These are phyloP conservation scores for Myathropa florea DNA, from an alignment of 2,888 invertebrate species.

Conservation along the genomic window DNA sequence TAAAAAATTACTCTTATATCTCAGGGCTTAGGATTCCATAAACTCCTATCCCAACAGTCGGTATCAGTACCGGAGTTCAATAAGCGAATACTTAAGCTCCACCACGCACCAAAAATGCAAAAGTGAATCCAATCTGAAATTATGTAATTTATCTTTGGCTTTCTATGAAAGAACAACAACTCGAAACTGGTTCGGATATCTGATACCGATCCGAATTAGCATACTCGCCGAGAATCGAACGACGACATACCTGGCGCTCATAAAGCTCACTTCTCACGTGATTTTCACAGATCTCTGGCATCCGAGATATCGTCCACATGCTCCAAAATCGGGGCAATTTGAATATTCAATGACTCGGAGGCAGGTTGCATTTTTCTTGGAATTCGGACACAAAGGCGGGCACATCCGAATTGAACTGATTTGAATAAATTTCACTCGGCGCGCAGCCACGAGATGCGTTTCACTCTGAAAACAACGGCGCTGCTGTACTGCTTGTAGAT, in stretches of 20 bases:
- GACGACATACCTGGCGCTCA: not conserved
- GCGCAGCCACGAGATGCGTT: not conserved
- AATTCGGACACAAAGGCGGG: not conserved
- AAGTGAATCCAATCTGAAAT: not conserved
- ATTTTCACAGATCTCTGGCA: not conserved
- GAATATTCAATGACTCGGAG: not conserved
- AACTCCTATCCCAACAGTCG: not conserved
- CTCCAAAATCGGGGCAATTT: not conserved
- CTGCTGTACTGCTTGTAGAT: too few species aligned
- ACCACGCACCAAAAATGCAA: not conserved
- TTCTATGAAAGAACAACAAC: not conserved
- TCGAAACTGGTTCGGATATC: not conserved
- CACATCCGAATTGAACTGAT: not conserved
- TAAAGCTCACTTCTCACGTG: not conserved
- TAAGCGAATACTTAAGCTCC: too few species aligned
- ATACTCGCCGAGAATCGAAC: not conserved
- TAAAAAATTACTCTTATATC: too few species aligned
- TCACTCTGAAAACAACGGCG: not conserved
- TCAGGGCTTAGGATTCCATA: too few species aligned
- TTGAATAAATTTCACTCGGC: not conserved
- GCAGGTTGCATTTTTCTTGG: constrained; percentile 1
- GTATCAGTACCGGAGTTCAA: not conserved
- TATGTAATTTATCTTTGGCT: not conserved
- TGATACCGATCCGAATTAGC: not conserved
- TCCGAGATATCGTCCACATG: not conserved